A percentile compares a stretch with the other conserved stretches of the same genome.
Evolutionary conservation across 2,797 vertebrate species (phyloP).

Genomic region (Myoxocephalus aenaeus): DNA sequence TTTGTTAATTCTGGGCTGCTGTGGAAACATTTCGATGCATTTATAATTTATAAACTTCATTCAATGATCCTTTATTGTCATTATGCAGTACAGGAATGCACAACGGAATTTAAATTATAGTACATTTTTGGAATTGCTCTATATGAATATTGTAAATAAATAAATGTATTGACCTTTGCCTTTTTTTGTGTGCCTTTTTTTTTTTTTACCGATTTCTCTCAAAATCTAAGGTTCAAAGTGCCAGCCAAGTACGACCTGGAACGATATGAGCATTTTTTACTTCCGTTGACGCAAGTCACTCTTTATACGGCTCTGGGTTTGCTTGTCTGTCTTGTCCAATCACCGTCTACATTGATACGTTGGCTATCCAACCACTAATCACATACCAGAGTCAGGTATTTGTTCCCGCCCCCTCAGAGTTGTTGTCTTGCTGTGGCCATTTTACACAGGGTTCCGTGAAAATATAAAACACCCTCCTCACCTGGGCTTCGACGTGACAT

Average conservation of each 20-base stretch:
- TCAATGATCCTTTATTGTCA: no score
- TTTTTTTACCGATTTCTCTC: no score
- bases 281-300: background rate
- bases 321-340: slow-evolving; percentile 59
- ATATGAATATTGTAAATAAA: background rate
- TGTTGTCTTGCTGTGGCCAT: slow-evolving; percentile 77
- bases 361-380: slow-evolving; percentile 61
- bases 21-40: no score
- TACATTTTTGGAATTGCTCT: no score
- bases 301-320: background rate
- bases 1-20: no score
- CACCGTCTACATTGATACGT: slow-evolving; percentile 1
- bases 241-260: background rate
- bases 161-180: background rate
- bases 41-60: no score
- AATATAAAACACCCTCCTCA: slow-evolving; percentile 29
- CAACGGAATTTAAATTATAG: no score
- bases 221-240: background rate
- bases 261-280: background rate
- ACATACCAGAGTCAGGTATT: background rate
- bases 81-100: no score
- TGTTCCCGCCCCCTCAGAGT: slow-evolving; percentile 52
- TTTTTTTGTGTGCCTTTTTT: no score
- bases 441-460: slow-evolving; percentile 66
- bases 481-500: slow-evolving; percentile 17